Conservation (phyloP, 2,888 invertebrate genomes). For the Ophion ellenae region DNA sequence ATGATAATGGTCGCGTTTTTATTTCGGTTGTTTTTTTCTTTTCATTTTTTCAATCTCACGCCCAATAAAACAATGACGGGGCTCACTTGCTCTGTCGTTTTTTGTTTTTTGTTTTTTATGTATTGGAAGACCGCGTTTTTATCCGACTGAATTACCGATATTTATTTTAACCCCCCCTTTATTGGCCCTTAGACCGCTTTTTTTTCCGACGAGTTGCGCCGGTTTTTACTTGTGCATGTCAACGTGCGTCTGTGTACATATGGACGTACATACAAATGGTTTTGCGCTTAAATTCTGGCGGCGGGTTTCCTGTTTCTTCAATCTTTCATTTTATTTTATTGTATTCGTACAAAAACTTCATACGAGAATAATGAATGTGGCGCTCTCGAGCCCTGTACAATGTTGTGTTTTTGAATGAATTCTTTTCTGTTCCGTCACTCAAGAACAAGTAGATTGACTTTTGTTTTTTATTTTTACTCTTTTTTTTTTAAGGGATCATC, state of each 20-base stretch:
- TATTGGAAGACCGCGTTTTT: conserved; percentile 78
- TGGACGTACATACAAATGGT: background rate
- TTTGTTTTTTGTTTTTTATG: background rate
- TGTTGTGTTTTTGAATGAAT: conserved; percentile 11
- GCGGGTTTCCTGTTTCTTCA: background rate
- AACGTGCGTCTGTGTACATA: background rate
- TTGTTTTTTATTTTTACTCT: background rate
- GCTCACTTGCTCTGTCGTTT: too few species aligned
- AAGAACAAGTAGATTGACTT: conserved; percentile 42
- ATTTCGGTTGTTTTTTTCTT: conserved; percentile 25
- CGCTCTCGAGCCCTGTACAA: background rate
- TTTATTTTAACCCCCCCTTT: too few species aligned
- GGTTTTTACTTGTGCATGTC: background rate
- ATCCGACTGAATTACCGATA: conserved; percentile 64
- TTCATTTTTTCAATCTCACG: conserved; percentile 5
- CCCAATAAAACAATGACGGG: too few species aligned
- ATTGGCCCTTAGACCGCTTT: too few species aligned
- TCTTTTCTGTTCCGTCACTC: conserved; percentile 28
- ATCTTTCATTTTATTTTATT: background rate
- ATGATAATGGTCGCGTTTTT: conserved; percentile 25
- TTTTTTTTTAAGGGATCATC: background rate
- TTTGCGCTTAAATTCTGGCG: conserved; percentile 8
- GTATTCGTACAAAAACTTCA: conserved; percentile 60
- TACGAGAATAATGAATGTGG: conserved; percentile 18
- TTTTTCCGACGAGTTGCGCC: conserved; percentile 38